Conservation (phyloP, 2,113 vertebrate genomes). For the Planiliza haematocheilus region DNA sequence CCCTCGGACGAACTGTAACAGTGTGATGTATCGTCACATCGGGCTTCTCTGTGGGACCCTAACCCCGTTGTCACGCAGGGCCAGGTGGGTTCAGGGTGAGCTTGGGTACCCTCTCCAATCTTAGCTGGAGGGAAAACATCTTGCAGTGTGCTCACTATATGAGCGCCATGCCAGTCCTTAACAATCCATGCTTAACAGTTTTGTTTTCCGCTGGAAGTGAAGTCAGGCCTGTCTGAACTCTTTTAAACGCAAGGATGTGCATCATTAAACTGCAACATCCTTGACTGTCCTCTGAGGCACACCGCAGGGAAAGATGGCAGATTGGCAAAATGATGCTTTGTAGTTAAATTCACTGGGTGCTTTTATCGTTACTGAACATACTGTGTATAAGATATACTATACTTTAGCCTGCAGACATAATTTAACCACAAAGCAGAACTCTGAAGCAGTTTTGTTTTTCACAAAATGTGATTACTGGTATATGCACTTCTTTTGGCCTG, state of each 20-base stretch:
- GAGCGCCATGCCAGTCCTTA: constrained; percentile 19
- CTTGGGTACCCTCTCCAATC: constrained; percentile 35
- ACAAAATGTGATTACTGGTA: not conserved
- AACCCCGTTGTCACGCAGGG: constrained; percentile 46
- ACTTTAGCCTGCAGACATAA: not conserved
- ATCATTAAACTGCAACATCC: constrained; percentile 59
- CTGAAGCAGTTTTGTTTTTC: not conserved
- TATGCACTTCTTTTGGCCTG: not conserved
- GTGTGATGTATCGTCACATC: constrained; percentile 69
- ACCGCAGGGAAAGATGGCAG: constrained; percentile 28
- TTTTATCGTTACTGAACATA: constrained; percentile 13
- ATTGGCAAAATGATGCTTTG: constrained; percentile 30
- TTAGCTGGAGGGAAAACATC: constrained; percentile 29
- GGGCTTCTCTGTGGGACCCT: constrained; percentile 49
- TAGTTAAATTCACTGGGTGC: not conserved
- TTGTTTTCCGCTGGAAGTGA: constrained; percentile 54
- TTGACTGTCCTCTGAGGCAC: constrained; percentile 44
- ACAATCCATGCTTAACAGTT: constrained; percentile 47
- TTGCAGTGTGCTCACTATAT: constrained; percentile 27
- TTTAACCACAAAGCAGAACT: constrained; percentile 28
- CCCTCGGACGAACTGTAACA: constrained; percentile 35
- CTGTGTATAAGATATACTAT: not conserved
- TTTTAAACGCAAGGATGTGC: constrained; percentile 47
- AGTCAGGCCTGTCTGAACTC: constrained; percentile 36
- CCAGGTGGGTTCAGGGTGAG: constrained; percentile 63